Conservation (phyloP, 2,113 vertebrate genomes). For the Leucopsar rothschildi region DNA sequence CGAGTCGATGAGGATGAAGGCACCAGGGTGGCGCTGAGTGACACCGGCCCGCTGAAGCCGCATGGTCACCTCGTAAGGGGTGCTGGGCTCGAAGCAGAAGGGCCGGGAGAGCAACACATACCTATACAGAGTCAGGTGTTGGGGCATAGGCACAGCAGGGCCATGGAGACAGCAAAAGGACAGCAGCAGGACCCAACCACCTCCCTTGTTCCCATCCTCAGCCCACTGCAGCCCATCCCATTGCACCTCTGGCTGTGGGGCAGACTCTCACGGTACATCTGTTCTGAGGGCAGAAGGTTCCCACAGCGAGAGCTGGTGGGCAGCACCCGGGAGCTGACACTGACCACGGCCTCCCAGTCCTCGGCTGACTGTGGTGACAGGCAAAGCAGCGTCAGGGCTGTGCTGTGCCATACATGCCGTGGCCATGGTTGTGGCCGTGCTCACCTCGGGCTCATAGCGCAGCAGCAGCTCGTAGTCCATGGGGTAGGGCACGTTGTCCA, state of each 20-base stretch:
- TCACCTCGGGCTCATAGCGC: slow-evolving; percentile 84
- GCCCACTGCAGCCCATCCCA: neutral
- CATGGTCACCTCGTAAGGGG: slow-evolving; percentile 75
- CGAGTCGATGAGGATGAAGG: slow-evolving; percentile 84
- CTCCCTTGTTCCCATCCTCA: neutral
- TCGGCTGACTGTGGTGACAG: slow-evolving; percentile 77
- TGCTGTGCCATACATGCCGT: rapidly evolving
- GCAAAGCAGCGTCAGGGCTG: neutral
- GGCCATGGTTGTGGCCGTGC: rapidly evolving
- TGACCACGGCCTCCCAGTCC: slow-evolving; percentile 85
- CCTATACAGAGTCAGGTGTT: neutral
- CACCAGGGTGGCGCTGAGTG: slow-evolving; percentile 68
- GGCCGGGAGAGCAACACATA: slow-evolving; percentile 80
- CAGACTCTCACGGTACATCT: slow-evolving; percentile 79
- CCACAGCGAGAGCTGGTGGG: slow-evolving; percentile 83
- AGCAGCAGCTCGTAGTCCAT: slow-evolving; percentile 89
- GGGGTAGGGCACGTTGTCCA: slow-evolving; percentile 78
- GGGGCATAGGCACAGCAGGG: neutral
- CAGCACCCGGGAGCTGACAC: slow-evolving; percentile 72
- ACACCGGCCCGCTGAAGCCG: slow-evolving; percentile 78
- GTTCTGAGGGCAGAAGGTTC: slow-evolving; percentile 84
- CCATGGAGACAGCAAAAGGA: rapidly evolving
- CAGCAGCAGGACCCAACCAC: neutral
- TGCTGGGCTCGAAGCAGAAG: slow-evolving; percentile 86
- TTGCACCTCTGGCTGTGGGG: slow-evolving; percentile 66